These are phyloP conservation scores for Drosophila limbata DNA, from an alignment of 2,888 invertebrate species.

Conservation along the genomic window DNA sequence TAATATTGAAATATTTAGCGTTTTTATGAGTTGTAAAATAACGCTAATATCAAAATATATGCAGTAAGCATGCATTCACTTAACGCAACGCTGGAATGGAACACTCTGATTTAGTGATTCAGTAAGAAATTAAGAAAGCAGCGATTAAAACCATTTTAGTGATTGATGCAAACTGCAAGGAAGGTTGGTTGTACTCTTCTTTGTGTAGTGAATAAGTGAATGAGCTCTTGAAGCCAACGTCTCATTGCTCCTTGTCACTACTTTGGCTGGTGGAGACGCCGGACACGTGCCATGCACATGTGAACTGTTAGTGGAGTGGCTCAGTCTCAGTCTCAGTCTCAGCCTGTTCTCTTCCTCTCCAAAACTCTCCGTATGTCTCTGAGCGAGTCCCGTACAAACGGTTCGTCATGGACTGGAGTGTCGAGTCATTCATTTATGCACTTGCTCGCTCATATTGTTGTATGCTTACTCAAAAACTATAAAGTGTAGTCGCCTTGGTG, in stretches of 20 bases:
- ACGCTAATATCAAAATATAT: neutral
- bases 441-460: slow-evolving; percentile 64
- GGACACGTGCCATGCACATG: slow-evolving; percentile 40
- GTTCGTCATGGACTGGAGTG: slow-evolving; percentile 44
- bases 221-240: slow-evolving; percentile 26
- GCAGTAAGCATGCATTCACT: no score
- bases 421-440: slow-evolving; percentile 72
- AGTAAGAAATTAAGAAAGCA: neutral
- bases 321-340: neutral
- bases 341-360: neutral
- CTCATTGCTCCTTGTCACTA: slow-evolving; percentile 36
- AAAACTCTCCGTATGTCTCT: neutral
- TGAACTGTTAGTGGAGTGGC: slow-evolving; percentile 21
- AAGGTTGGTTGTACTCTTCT: neutral
- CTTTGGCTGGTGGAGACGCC: slow-evolving; percentile 21
- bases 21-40: neutral
- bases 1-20: no score
- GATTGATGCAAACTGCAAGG: neutral
- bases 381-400: slow-evolving; percentile 2
- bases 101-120: neutral
- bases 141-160: neutral
- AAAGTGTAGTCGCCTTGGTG: slow-evolving; percentile 60
- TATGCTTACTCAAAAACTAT: slow-evolving; percentile 64
- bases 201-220: slow-evolving; percentile 23
- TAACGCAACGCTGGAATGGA: neutral